Conservation (phyloP, 2,113 vertebrate species). For the Silurus glanis region DNA sequence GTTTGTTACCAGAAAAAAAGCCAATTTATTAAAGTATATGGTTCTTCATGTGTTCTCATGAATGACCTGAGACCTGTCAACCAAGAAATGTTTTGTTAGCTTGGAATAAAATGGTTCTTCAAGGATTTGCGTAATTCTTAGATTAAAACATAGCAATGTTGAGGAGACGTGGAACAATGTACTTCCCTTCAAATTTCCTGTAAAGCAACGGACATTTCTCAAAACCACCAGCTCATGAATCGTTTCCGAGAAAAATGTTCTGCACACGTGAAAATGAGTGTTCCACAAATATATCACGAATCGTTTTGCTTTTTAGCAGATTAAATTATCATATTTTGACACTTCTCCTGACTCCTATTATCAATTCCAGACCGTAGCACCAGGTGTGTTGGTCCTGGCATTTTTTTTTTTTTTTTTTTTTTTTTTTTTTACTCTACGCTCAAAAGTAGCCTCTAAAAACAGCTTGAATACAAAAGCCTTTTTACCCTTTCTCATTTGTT, state of each 20-base stretch:
- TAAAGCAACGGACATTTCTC: not conserved
- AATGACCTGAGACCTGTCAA: not conserved
- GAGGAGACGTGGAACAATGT: not conserved
- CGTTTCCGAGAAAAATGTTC: not conserved
- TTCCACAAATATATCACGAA: not conserved
- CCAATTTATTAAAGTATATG: too few species aligned
- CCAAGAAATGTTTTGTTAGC: not conserved
- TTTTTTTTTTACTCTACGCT: not conserved
- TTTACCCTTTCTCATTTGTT: conserved; percentile 37
- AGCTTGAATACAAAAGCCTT: conserved; percentile 21
- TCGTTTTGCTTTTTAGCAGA: conserved; percentile 14
- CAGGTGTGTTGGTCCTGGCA: not conserved
- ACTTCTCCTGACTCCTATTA: not conserved
- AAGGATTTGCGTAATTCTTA: not conserved
- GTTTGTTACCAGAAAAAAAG: too few species aligned
- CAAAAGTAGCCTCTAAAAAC: conserved; percentile 1
- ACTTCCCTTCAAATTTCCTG: not conserved
- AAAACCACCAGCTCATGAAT: too few species aligned
- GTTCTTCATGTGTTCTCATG: not conserved
- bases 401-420: not conserved
- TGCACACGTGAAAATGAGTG: not conserved
- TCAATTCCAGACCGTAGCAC: not conserved
- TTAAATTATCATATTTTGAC: conserved; percentile 39
- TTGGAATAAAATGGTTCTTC: not conserved
- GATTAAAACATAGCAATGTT: not conserved